Evolutionary conservation across 2,797 vertebrate genomes (phyloP).

Genomic region (Acrossocheilus fasciatus): DNA sequence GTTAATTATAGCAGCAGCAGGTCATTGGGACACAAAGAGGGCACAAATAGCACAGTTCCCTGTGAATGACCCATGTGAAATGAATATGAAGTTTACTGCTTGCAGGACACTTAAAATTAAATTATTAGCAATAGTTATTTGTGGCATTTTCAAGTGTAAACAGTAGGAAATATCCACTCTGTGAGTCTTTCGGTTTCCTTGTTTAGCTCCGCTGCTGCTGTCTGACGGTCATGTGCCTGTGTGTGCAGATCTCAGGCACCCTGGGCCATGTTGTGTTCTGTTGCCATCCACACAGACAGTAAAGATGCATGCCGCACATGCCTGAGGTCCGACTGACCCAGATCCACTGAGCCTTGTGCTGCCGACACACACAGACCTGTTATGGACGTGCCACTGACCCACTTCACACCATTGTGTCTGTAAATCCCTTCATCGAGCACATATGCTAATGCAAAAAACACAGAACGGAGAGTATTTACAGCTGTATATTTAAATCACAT

Average conservation of each 20-base stretch:
- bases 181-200: not conserved
- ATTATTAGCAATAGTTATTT: not conserved
- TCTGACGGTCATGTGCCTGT: not conserved
- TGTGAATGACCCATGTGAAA: not conserved
- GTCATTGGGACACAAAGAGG: not conserved
- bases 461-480: not conserved
- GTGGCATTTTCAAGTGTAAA: not conserved
- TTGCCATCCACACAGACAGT: slow-evolving; percentile 54
- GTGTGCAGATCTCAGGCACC: not conserved
- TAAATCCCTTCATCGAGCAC: not conserved
- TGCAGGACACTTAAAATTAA: not conserved
- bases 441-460: not conserved
- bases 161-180: not conserved
- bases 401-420: slow-evolving; percentile 27
- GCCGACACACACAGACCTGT: not conserved
- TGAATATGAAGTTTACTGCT: not conserved
- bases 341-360: slow-evolving; percentile 41
- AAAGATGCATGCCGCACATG: slow-evolving; percentile 50
- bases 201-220: not conserved
- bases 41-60: not conserved
- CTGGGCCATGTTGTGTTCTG: slow-evolving; percentile 38
- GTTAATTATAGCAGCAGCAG: not conserved
- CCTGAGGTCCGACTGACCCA: slow-evolving; percentile 60
- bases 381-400: slow-evolving; percentile 26
- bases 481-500: not conserved